phyloP scores from a whole-genome alignment of 2,797 vertebrate species.

The Glyptemys insculpta region DNA sequence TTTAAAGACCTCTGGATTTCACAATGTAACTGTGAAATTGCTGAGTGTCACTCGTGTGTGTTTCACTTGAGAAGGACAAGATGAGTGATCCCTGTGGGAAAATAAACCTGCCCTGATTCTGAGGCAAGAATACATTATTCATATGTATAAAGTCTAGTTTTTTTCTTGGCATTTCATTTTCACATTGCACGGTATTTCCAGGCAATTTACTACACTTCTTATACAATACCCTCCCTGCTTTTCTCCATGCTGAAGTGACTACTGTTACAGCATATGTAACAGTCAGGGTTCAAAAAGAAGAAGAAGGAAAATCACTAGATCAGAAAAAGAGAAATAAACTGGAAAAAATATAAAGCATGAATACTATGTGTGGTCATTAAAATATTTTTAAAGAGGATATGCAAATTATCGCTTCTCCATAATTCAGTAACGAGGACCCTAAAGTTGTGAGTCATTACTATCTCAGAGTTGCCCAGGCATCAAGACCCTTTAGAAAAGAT shows the following conservation, averaged over 20 bases:
- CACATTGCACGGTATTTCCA: not conserved
- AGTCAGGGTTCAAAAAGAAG: not conserved
- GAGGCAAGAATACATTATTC: not conserved
- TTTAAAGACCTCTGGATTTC: conserved; percentile 12
- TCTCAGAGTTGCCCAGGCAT: no score
- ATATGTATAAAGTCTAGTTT: not conserved
- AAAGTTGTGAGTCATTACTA: no score
- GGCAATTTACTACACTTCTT: not conserved
- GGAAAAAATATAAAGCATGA: not conserved
- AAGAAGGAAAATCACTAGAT: not conserved
- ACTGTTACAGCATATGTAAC: not conserved
- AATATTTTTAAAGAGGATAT: not conserved
- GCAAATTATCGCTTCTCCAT: not conserved
- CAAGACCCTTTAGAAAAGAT: not conserved
- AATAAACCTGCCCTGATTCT: not conserved
- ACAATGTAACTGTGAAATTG: not conserved
- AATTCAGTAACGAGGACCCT: no score
- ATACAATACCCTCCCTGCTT: not conserved
- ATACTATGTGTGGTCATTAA: not conserved
- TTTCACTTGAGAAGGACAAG: not conserved
- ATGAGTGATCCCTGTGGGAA: not conserved
- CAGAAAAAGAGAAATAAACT: not conserved
- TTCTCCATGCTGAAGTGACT: not conserved
- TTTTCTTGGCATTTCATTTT: not conserved
- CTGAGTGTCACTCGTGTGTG: not conserved